Conservation (phyloP, 2,113 vertebrate species). For the Hydrolagus affinis region DNA sequence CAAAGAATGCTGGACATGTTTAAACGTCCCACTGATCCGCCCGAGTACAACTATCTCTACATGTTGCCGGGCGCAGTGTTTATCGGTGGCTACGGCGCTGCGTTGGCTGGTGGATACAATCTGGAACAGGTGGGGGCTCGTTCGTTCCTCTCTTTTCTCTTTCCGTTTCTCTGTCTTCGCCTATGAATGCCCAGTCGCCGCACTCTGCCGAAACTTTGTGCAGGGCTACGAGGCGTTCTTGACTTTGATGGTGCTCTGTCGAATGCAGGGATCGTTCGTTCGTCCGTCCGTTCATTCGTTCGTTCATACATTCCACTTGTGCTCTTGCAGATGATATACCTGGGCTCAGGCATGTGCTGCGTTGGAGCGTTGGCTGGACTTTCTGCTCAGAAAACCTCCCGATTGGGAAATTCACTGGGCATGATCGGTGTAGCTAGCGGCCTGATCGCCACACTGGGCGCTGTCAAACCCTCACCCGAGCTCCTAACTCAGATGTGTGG, state of each 20-base stretch:
- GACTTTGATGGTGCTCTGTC: neutral
- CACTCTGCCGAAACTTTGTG: too few species aligned
- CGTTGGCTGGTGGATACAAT: constrained; percentile 44
- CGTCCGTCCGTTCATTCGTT: too few species aligned
- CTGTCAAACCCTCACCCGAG: constrained; percentile 57
- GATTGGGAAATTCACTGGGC: constrained; percentile 56
- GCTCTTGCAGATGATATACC: constrained; percentile 51
- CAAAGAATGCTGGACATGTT: constrained; percentile 65
- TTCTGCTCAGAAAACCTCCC: constrained; percentile 54
- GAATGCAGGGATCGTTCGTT: too few species aligned
- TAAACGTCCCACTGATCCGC: constrained; percentile 56
- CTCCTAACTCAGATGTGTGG: constrained; percentile 62
- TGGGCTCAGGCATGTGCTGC: constrained; percentile 59
- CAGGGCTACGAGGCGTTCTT: neutral
- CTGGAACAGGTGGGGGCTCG: constrained; percentile 50
- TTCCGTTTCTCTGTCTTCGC: neutral
- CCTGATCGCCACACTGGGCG: constrained; percentile 52
- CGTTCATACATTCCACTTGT: neutral
- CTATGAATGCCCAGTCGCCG: too few species aligned
- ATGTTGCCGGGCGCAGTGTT: constrained; percentile 49
- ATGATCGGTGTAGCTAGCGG: constrained; percentile 58
- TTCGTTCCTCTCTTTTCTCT: neutral
- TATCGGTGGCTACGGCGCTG: constrained; percentile 53
- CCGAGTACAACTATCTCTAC: constrained; percentile 61
- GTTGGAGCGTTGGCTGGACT: constrained; percentile 56